Conservation (phyloP, 2,888 invertebrate species). For the Coleophora deauratella region DNA sequence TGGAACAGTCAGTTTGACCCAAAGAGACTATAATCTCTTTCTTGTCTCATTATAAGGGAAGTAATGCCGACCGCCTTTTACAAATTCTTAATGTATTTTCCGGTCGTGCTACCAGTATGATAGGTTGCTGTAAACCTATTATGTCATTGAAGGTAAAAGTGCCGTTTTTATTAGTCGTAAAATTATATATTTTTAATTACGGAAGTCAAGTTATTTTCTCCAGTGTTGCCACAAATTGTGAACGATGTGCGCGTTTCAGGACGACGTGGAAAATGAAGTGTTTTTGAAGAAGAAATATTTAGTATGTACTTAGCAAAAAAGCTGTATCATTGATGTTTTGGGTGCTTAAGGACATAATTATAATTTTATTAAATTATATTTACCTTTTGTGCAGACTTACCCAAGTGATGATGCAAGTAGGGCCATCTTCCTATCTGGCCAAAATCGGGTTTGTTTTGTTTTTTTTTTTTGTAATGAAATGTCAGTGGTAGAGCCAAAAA, state of each 20-base stretch:
- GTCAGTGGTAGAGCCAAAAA: too few relatives aligned
- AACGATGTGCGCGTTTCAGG: not conserved
- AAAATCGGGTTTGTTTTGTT: not conserved
- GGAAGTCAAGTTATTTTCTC: not conserved
- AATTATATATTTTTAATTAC: constrained; percentile 14
- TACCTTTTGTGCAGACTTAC: not conserved
- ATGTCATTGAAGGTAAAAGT: too few relatives aligned
- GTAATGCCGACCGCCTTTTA: not conserved
- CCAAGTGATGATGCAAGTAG: not conserved
- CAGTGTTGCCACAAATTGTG: not conserved
- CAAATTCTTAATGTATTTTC: too few relatives aligned
- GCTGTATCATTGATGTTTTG: too few relatives aligned
- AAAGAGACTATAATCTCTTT: too few relatives aligned
- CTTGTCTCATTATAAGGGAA: too few relatives aligned
- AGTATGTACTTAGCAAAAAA: not conserved
- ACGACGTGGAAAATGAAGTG: not conserved
- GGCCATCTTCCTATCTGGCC: not conserved
- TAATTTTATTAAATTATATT: too few relatives aligned
- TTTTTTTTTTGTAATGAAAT: not conserved
- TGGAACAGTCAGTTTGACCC: too few relatives aligned
- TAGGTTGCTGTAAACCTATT: too few relatives aligned
- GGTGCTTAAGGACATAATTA: too few relatives aligned
- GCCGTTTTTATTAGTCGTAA: constrained; percentile 8
- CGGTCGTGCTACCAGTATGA: too few relatives aligned
- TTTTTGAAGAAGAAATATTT: not conserved